These are phyloP conservation scores for Scaptomyza hsui DNA, from an alignment of 1,140 invertebrate species.

Conservation along the genomic window DNA sequence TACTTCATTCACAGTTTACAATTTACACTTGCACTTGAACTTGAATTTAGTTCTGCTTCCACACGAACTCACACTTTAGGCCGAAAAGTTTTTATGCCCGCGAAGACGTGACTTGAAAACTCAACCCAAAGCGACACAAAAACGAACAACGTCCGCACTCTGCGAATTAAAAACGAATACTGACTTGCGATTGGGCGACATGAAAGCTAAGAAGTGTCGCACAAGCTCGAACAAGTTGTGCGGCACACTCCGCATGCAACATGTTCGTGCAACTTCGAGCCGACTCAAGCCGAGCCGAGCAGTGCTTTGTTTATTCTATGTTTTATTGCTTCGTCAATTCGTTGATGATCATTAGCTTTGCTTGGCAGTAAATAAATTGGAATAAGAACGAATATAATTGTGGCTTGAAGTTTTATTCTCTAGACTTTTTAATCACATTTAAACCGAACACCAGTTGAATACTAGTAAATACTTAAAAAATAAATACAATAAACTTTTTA, in stretches of 20 bases:
- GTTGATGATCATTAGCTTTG: constrained; percentile 26
- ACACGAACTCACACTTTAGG: constrained; percentile 1
- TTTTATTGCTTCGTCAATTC: constrained; percentile 35
- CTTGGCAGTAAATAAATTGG: background rate
- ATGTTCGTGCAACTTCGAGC: constrained; percentile 14
- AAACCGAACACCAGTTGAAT: background rate
- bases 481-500: too few species aligned
- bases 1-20: background rate
- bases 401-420: background rate
- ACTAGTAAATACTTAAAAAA: background rate
- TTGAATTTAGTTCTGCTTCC: background rate
- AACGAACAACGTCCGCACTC: constrained; percentile 38
- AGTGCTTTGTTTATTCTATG: constrained; percentile 54
- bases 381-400: background rate
- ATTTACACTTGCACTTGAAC: constrained; percentile 11
- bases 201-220: constrained; percentile 50
- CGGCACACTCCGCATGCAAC: background rate
- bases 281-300: constrained; percentile 2
- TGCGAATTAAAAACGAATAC: constrained; percentile 58
- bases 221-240: constrained; percentile 38
- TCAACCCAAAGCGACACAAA: constrained; percentile 13
- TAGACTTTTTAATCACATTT: constrained; percentile 5
- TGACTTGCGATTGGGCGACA: constrained; percentile 47
- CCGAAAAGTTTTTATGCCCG: background rate
- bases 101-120: constrained; percentile 36